phyloP scores from a whole-genome alignment of 2,888 invertebrate species.

The Parnassius orleans region DNA sequence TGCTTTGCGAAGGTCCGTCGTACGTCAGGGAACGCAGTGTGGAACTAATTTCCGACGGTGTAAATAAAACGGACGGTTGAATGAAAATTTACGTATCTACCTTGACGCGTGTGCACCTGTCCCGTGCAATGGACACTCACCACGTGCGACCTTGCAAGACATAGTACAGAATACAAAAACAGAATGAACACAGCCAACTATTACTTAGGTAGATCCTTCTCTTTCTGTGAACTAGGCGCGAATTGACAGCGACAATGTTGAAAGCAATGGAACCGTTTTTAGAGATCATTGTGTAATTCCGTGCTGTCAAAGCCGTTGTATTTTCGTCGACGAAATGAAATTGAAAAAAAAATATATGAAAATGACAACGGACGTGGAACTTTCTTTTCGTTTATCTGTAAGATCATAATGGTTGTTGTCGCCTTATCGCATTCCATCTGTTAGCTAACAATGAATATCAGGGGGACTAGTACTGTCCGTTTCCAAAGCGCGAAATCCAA shows the following conservation, averaged over 20 bases:
- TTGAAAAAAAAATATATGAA: constrained; percentile 32
- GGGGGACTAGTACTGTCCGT: constrained; percentile 62
- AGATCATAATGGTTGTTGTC: constrained; percentile 34
- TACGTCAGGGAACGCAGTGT: constrained; percentile 67
- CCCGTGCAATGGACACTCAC: constrained; percentile 51
- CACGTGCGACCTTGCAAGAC: constrained; percentile 73
- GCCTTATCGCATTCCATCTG: constrained; percentile 57
- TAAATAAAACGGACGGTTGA: constrained; percentile 75
- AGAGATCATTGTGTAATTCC: constrained; percentile 26
- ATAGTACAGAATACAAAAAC: constrained; percentile 47
- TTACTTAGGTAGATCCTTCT: constrained; percentile 52
- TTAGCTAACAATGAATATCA: constrained; percentile 61
- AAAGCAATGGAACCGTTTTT: constrained; percentile 19
- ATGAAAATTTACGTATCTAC: constrained; percentile 73
- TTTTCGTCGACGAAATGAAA: constrained; percentile 27
- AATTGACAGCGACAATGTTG: constrained; percentile 26
- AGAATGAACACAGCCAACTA: constrained; percentile 49
- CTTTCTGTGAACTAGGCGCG: constrained; percentile 28
- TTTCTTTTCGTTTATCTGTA: constrained; percentile 26
- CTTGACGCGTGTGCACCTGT: constrained; percentile 73
- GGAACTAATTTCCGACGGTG: constrained; percentile 67
- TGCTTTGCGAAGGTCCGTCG: constrained; percentile 54
- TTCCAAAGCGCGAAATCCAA: constrained; percentile 77
- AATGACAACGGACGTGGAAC: constrained; percentile 25
- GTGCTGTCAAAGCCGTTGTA: constrained; percentile 12